These are phyloP conservation scores for Phyllotreta cruciferae DNA, from an alignment of 2,888 invertebrate genomes.

Conservation along the genomic window DNA sequence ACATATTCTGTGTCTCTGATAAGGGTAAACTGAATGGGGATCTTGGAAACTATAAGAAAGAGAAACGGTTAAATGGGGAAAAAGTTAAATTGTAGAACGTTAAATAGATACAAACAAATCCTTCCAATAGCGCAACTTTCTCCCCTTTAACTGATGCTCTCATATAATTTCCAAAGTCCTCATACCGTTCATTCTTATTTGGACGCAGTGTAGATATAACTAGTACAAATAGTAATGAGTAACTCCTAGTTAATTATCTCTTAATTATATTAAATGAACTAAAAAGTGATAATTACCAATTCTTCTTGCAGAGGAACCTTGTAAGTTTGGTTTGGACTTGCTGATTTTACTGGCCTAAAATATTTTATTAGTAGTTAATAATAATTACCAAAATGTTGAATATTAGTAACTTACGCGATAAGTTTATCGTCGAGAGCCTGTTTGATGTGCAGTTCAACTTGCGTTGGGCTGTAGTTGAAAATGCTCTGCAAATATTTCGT, in stretches of 20 bases:
- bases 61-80: too few species aligned
- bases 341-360: constrained; percentile 37
- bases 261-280: background rate
- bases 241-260: too few species aligned
- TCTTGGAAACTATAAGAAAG: too few species aligned
- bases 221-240: background rate
- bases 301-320: constrained; percentile 53
- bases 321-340: constrained; percentile 39
- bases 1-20: background rate
- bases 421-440: constrained; percentile 55
- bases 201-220: background rate
- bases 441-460: constrained; percentile 54
- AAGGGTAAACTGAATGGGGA: too few species aligned
- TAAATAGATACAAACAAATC: too few species aligned
- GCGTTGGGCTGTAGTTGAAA: constrained; percentile 47
- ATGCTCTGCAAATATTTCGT: constrained; percentile 53
- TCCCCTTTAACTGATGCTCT: too few species aligned
- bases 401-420: constrained; percentile 50
- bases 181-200: background rate
- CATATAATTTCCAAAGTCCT: too few species aligned
- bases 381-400: too few species aligned
- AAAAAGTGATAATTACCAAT: constrained; percentile 39
- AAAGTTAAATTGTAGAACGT: too few species aligned
- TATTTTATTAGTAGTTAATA: background rate
- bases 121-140: too few species aligned